A percentile compares a stretch with the other conserved stretches of the same genome.
Evolutionary conservation across 2,113 vertebrate genomes (phyloP).

Genomic region (Chiloscyllium plagiosum): DNA sequence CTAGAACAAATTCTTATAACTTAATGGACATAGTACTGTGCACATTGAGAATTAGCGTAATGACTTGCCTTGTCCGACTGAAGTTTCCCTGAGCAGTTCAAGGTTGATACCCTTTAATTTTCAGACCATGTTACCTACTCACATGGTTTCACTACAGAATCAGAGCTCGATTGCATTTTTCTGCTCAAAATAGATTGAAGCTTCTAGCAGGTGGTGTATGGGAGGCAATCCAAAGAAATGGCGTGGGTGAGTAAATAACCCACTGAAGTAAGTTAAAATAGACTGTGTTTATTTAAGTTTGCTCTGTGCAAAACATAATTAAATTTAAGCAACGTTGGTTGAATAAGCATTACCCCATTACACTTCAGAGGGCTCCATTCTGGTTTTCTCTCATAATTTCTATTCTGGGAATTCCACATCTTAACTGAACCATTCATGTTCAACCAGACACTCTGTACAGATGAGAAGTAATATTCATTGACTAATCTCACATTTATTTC

Average conservation of each 20-base stretch:
- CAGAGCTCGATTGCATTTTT: neutral
- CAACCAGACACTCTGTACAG: neutral
- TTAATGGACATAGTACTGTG: no score
- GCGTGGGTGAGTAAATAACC: no score
- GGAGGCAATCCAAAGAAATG: no score
- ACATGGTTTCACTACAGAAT: neutral
- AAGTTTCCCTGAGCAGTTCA: neutral
- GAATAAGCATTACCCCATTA: neutral
- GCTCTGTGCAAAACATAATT: no score
- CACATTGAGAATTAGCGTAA: neutral
- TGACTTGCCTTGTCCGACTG: neutral
- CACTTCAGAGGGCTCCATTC: neutral
- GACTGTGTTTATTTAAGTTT: no score
- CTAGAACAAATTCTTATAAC: no score
- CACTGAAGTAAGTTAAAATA: no score
- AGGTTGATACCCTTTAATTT: neutral
- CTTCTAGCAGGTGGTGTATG: no score
- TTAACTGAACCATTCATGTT: neutral
- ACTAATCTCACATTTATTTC: neutral
- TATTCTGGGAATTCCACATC: neutral
- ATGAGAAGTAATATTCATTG: neutral
- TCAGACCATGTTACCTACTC: neutral
- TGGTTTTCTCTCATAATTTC: neutral
- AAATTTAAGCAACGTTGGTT: no score
- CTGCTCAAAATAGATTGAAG: neutral